Evolutionary conservation across 1,140 invertebrate species (phyloP).

Genomic region (Heliconius hewitsoni): DNA sequence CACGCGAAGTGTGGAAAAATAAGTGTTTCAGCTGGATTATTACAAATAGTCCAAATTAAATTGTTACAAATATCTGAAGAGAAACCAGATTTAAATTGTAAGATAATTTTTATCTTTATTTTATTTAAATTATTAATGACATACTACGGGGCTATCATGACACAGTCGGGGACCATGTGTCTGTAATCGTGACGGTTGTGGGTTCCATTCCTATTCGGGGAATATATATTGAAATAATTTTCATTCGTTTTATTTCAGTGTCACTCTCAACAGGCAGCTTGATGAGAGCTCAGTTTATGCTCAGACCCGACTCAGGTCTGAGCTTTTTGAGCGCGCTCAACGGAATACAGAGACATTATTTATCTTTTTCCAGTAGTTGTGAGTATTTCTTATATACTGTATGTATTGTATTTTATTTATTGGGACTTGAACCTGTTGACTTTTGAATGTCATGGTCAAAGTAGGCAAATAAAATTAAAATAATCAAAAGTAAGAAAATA

Average conservation of each 20-base stretch:
- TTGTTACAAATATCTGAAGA: background rate
- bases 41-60: background rate
- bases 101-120: background rate
- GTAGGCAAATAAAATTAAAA: no score
- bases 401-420: background rate
- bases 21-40: background rate
- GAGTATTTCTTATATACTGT: conserved; percentile 23
- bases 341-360: conserved; percentile 53
- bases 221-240: background rate
- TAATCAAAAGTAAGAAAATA: no score
- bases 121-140: no score
- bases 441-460: no score
- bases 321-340: conserved; percentile 41
- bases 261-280: conserved; percentile 51
- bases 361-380: conserved; percentile 50
- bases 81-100: background rate
- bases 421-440: no score
- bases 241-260: conserved; percentile 43
- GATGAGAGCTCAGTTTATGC: conserved; percentile 47
- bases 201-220: no score
- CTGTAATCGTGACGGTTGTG: background rate
- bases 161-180: background rate
- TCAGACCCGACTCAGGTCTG: conserved; percentile 24
- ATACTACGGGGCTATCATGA: no score
- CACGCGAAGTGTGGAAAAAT: background rate